Base-by-base conservation (phyloP, 2,888 invertebrate species). In the Apocheima hispidaria region DNA sequence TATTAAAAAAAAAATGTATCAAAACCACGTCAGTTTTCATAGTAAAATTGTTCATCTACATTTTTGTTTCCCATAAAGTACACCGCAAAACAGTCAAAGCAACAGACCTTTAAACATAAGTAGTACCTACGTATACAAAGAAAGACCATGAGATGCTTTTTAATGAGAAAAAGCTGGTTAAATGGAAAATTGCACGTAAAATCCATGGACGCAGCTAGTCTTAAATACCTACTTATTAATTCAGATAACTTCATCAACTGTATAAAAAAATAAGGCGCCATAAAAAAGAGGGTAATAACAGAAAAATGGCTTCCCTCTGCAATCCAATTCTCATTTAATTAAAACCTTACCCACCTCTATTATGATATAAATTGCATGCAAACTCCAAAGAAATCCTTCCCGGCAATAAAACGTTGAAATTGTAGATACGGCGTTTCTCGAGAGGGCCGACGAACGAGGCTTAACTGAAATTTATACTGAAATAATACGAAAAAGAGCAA, bases 381-480 rank as follows among this genome's bases (percentile, higher is more conserved):
- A 73, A 75, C 74, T 78, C 71, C 72, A 20, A 46, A 46, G 64
- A 72, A 75, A 81, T 77, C 73, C 77, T 66, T 67, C 56, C 64
- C 57, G 63, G 82, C 78, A 88, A 88, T 90, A 88, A 89, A 90
- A 86, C 74, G 74, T 70, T 79, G 81, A 85, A 88, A 90, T 84
- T 74, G 73, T 70, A 80, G 82, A 81, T 81, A 81, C 77, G 74
- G 70, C 77, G 65, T 71, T 55, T 68, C 79, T 87, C 79, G 65
- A 83, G 82, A 83, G 86, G 78, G 65, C 59, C 73, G 72, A 73
- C 28, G 48, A 76, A 74, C 80, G 75, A 74, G 78, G 85, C 85
- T 90, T 87, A 84, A 86, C 81, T 86, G 78, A 87, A 71, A 91
- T 92, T 92, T 92, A 92, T 89, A 87, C 88, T 80, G 83, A 91